Conservation (phyloP, 2,797 vertebrate species). For the Scyliorhinus canicula region DNA sequence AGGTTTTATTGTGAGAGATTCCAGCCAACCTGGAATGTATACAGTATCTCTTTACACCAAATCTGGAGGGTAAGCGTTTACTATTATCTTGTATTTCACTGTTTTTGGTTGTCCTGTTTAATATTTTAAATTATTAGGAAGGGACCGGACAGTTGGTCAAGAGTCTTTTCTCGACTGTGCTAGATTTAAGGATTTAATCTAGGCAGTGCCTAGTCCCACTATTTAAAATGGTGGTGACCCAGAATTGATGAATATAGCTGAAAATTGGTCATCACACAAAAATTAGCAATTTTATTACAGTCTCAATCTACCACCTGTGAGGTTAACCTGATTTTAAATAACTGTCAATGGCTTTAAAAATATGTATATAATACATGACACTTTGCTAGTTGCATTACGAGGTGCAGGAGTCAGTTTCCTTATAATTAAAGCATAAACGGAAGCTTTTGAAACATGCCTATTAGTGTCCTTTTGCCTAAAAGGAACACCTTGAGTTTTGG, state of each 20-base stretch:
- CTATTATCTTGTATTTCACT: not conserved
- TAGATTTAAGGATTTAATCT: not conserved
- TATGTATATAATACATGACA: not conserved
- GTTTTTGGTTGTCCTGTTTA: not conserved
- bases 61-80: conserved; percentile 67
- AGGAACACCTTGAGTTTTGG: not conserved
- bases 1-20: conserved; percentile 83
- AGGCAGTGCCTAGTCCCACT: not conserved
- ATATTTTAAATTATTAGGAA: not conserved
- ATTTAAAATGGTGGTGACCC: not conserved
- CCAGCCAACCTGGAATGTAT: conserved; percentile 74
- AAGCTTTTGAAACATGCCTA: not conserved
- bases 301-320: not conserved
- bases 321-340: not conserved
- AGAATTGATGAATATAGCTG: not conserved
- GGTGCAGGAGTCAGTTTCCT: not conserved
- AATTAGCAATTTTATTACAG: not conserved
- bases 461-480: not conserved
- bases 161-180: not conserved
- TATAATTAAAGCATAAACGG: not conserved
- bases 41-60: conserved; percentile 84
- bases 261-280: not conserved
- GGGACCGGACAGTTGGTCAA: not conserved
- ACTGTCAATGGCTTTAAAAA: not conserved
- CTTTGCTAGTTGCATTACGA: not conserved